Percentiles rank a stretch among this genome's conserved stretches.
phyloP scores from a whole-genome alignment of 2,888 invertebrate genomes.

The Drosophila nigritarsus region DNA sequence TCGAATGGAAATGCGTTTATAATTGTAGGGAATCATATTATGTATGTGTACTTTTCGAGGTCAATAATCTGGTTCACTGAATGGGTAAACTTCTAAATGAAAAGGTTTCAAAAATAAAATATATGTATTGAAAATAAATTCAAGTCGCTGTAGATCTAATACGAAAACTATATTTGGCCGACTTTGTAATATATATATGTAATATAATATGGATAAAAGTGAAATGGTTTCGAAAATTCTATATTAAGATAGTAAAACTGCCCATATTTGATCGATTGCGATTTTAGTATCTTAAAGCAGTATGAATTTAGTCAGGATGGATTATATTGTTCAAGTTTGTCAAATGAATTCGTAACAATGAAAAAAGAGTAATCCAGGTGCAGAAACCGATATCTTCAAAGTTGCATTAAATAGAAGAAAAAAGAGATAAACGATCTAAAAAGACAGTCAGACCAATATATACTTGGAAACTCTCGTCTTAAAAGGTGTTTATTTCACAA shows the following conservation, averaged over 20 bases:
- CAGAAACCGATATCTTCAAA: background rate
- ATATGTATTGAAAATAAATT: background rate
- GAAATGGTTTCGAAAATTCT: background rate
- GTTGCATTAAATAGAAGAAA: background rate
- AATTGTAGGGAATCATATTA: background rate
- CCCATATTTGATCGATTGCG: no score
- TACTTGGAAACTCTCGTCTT: background rate
- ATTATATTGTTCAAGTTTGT: background rate
- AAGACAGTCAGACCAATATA: background rate
- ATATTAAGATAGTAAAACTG: background rate
- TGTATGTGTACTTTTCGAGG: no score
- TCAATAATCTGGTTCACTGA: background rate
- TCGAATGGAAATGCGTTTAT: background rate
- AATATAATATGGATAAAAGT: background rate
- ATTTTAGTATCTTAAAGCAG: no score
- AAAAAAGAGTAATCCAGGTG: background rate
- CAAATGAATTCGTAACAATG: background rate
- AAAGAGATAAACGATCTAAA: background rate
- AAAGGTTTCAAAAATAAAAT: background rate
- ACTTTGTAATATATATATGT: no score
- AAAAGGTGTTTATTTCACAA: background rate
- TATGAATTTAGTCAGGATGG: background rate
- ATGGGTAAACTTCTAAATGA: background rate
- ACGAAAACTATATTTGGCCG: no score
- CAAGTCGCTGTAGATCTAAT: no score